Conservation (phyloP, 2,888 invertebrate species). For the Dryocosmus kuriphilus region DNA sequence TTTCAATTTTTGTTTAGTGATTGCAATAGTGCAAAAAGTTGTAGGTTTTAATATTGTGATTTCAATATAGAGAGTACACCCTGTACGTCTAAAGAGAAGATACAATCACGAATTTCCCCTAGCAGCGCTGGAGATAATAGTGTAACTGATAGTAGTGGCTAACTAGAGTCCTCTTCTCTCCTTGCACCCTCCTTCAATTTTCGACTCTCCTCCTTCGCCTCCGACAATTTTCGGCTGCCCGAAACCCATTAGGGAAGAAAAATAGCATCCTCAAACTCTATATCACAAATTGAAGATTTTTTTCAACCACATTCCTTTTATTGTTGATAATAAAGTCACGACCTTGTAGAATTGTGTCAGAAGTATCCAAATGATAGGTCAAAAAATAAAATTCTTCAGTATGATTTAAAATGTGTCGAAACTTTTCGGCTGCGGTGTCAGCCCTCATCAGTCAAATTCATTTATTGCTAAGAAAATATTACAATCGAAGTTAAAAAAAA, state of each 20-base stretch:
- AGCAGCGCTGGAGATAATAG: conserved; percentile 73
- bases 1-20: too few relatives aligned
- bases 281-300: conserved; percentile 10
- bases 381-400: too few relatives aligned
- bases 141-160: conserved; percentile 76
- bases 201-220: conserved; percentile 64
- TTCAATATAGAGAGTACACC: conserved; percentile 47
- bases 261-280: neutral
- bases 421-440: too few relatives aligned
- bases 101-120: conserved; percentile 62
- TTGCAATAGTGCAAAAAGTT: too few relatives aligned
- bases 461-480: too few relatives aligned
- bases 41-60: neutral
- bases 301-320: neutral
- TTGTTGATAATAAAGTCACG: too few relatives aligned
- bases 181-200: conserved; percentile 60
- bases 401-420: too few relatives aligned
- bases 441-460: too few relatives aligned
- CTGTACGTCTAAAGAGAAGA: conserved; percentile 36
- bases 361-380: too few relatives aligned
- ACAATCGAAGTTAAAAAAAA: too few relatives aligned
- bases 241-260: conserved; percentile 38
- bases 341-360: too few relatives aligned
- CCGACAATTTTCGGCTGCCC: conserved; percentile 74
- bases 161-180: conserved; percentile 68